Percentiles rank a stretch among this genome's conserved stretches.
phyloP scores from a whole-genome alignment of 2,888 invertebrate species.

The Heliconius hortense region DNA sequence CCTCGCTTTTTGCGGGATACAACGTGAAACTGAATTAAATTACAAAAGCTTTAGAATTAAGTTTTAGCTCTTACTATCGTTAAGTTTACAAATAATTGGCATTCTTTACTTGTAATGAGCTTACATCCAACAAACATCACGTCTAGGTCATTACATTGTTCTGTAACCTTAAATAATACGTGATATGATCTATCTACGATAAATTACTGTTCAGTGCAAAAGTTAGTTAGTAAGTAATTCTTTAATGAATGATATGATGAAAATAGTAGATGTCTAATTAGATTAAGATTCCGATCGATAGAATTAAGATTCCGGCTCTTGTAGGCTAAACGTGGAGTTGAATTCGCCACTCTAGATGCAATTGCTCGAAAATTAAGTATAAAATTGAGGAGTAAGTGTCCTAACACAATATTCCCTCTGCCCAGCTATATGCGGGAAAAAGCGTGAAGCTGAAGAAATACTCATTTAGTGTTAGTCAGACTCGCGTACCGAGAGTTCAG shows the following conservation, averaged over 20 bases:
- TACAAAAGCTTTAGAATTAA: background rate
- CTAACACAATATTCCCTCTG: no score
- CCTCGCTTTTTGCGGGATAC: no score
- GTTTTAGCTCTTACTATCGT: background rate
- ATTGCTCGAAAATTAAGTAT: no score
- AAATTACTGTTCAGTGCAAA: conserved; percentile 9
- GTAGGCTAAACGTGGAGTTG: no score
- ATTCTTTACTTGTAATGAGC: conserved; percentile 25
- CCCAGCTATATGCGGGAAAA: no score
- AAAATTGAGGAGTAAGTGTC: no score
- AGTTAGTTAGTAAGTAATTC: no score
- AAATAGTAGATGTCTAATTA: background rate
- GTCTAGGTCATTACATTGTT: conserved; percentile 35
- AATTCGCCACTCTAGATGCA: no score
- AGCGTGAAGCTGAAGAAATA: no score
- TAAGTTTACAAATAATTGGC: conserved; percentile 9
- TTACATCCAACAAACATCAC: conserved; percentile 23
- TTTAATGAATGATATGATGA: background rate
- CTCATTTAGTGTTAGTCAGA: no score
- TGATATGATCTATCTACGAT: conserved; percentile 25
- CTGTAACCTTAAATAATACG: conserved; percentile 24
- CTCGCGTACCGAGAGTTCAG: no score
- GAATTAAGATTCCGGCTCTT: background rate
- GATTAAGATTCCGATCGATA: no score
- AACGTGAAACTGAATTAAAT: background rate